phyloP scores from a whole-genome alignment of 1,140 invertebrate genomes.

The Melanaphis sacchari region DNA sequence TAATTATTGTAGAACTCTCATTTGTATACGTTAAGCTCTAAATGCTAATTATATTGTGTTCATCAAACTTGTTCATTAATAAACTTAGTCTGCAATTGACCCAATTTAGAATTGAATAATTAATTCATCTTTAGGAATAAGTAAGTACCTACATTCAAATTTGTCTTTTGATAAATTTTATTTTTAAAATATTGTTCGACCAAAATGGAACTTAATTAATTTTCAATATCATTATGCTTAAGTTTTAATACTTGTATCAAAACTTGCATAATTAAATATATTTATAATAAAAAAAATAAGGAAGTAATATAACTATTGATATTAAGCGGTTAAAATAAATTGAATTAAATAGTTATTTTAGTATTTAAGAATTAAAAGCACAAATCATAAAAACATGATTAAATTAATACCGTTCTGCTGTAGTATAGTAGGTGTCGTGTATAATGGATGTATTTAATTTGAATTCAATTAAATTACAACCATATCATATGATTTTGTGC shows the following conservation, averaged over 20 bases:
- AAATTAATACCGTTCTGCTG: too few species aligned
- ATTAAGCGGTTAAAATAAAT: too few species aligned
- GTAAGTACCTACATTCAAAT: background rate
- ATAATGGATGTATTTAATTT: too few species aligned
- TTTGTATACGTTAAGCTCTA: constrained; percentile 6
- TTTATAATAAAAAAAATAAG: too few species aligned
- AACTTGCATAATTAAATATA: too few species aligned
- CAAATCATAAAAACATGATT: too few species aligned
- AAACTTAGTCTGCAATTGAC: background rate
- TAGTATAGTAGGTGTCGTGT: too few species aligned
- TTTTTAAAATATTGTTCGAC: background rate
- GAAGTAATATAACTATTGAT: too few species aligned
- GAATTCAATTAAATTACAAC: too few species aligned
- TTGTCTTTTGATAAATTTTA: background rate
- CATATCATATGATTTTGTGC: too few species aligned
- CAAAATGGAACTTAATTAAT: background rate
- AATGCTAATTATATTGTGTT: constrained; percentile 26
- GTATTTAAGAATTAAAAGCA: too few species aligned
- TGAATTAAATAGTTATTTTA: too few species aligned
- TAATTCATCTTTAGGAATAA: background rate
- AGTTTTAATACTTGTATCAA: background rate
- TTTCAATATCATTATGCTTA: background rate
- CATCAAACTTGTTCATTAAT: background rate
- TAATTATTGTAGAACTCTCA: constrained; percentile 13
- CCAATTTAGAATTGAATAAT: background rate